phyloP scores from a whole-genome alignment of 2,888 invertebrate genomes.

The Drosophila incognita region DNA sequence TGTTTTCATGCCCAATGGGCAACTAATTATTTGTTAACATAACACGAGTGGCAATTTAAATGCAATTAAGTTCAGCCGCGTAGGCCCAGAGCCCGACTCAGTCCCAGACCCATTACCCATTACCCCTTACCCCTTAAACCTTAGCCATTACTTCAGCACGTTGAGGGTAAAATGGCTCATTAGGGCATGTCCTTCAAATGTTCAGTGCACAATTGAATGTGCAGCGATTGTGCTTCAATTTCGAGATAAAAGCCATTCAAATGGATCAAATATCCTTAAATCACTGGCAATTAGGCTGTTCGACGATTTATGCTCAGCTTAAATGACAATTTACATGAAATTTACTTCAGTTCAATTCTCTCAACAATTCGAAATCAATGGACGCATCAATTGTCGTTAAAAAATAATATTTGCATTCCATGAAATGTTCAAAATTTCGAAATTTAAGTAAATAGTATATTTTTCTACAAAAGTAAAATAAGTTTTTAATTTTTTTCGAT shows the following conservation, averaged over 20 bases:
- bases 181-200: conserved; percentile 60
- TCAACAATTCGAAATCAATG: conserved; percentile 1
- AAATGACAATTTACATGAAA: conserved; percentile 3
- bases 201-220: conserved; percentile 57
- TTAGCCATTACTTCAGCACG: conserved; percentile 8
- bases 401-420: background rate
- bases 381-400: background rate
- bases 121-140: background rate
- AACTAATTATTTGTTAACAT: conserved; percentile 82
- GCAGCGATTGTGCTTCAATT: conserved; percentile 28
- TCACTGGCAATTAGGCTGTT: conserved; percentile 2
- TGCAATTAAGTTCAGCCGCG: conserved; percentile 71
- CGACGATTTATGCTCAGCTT: conserved; percentile 8
- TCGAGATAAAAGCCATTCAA: conserved; percentile 32
- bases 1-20: conserved; percentile 71
- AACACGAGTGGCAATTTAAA: conserved; percentile 82
- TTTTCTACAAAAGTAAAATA: background rate
- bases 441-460: background rate
- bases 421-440: too few species aligned
- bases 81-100: conserved; percentile 24
- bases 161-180: conserved; percentile 61
- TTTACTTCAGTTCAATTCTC: background rate
- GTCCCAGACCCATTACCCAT: background rate
- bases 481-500: background rate
- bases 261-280: conserved; percentile 34